Evolutionary conservation across 2,113 vertebrate species (phyloP).

Genomic region (Bos javanicus): DNA sequence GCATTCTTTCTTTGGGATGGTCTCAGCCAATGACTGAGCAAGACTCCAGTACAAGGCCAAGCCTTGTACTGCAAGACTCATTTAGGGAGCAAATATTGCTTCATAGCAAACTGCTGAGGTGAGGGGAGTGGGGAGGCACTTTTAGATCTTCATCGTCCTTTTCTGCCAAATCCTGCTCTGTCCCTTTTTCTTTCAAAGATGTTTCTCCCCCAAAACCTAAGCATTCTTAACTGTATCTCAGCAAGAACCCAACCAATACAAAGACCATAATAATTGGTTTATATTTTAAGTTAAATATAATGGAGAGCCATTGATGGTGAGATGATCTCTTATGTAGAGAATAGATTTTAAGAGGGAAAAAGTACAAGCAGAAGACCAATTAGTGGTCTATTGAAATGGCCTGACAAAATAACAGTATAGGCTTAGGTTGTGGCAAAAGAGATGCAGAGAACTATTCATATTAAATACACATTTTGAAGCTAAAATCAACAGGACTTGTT

Average conservation of each 20-base stretch:
- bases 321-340: neutral
- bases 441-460: neutral
- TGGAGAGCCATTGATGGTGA: neutral
- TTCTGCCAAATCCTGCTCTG: neutral
- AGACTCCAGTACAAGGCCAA: neutral
- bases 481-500: neutral
- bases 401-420: neutral
- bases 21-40: neutral
- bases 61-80: neutral
- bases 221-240: neutral
- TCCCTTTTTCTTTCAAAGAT: neutral
- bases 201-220: neutral
- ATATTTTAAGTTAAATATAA: constrained; percentile 6
- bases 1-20: neutral
- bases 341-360: neutral
- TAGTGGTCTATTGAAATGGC: neutral
- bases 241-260: neutral
- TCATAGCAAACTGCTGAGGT: neutral
- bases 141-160: neutral
- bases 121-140: neutral
- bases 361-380: neutral
- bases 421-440: neutral
- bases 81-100: neutral
- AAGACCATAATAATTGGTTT: neutral
- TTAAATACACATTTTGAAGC: neutral